These are phyloP conservation scores for Dendrolimus pini DNA, from an alignment of 2,888 invertebrate genomes.

Conservation along the genomic window DNA sequence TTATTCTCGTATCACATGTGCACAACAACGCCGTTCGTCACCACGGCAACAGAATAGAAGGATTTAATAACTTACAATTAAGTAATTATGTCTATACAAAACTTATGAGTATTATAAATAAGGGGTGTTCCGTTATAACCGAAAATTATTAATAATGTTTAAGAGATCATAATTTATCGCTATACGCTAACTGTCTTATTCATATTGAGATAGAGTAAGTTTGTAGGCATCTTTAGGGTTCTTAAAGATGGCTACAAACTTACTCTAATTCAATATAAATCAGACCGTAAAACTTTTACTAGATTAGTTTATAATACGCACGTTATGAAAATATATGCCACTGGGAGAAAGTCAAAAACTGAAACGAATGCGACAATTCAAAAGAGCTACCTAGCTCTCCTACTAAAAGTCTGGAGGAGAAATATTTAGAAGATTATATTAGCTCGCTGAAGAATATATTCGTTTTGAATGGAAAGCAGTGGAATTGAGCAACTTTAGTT, in stretches of 20 bases:
- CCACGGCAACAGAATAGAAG: slow-evolving; percentile 45
- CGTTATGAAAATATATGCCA: slow-evolving; percentile 61
- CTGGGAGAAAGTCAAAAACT: slow-evolving; percentile 46
- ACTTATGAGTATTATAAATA: slow-evolving; percentile 77
- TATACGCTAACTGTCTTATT: slow-evolving; percentile 40
- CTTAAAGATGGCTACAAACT: too few species aligned
- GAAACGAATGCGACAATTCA: slow-evolving; percentile 45
- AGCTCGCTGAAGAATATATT: background rate
- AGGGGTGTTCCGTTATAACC: slow-evolving; percentile 51
- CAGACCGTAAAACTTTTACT: slow-evolving; percentile 37
- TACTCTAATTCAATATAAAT: too few species aligned
- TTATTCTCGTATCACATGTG: slow-evolving; percentile 15
- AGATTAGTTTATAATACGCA: slow-evolving; percentile 69
- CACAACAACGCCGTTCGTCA: slow-evolving; percentile 25
- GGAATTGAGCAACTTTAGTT: slow-evolving; percentile 71
- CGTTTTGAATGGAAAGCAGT: slow-evolving; percentile 26
- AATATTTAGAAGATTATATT: background rate
- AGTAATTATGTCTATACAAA: slow-evolving; percentile 53
- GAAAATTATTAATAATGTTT: slow-evolving; percentile 76
- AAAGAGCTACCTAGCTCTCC: slow-evolving; percentile 14
- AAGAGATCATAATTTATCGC: slow-evolving; percentile 75
- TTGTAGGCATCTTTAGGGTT: too few species aligned
- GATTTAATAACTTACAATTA: slow-evolving; percentile 22
- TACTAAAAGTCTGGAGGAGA: slow-evolving; percentile 8
- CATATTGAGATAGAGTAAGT: too few species aligned